A percentile compares a stretch with the other conserved stretches of the same genome.
phyloP scores from a whole-genome alignment of 1,140 invertebrate species.

The Drosophila ananassae region DNA sequence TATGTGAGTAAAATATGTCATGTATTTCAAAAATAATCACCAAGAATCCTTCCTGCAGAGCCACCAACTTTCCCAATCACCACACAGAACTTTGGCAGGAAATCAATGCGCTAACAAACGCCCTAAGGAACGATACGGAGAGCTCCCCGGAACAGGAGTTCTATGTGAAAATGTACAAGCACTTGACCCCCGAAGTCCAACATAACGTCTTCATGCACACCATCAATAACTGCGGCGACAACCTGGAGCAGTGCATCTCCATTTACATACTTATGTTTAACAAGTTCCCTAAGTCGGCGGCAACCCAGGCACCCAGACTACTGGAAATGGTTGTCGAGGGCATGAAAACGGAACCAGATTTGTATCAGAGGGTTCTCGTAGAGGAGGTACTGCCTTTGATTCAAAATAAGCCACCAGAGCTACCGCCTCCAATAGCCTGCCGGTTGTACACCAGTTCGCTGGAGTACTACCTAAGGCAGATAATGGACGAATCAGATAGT shows the following conservation, averaged over 20 bases:
- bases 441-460: slow-evolving; percentile 74
- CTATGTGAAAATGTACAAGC: slow-evolving; percentile 88
- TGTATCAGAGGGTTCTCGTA: slow-evolving; percentile 77
- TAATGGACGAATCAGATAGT: slow-evolving; percentile 87
- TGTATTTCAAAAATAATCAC: not conserved
- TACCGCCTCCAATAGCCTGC: slow-evolving; percentile 68
- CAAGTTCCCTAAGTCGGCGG: slow-evolving; percentile 91
- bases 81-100: slow-evolving; percentile 90
- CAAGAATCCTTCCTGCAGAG: slow-evolving; percentile 50
- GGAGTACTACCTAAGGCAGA: slow-evolving; percentile 78
- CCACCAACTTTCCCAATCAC: slow-evolving; percentile 84
- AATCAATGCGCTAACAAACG: slow-evolving; percentile 91
- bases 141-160: slow-evolving; percentile 84
- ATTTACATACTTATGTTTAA: slow-evolving; percentile 90
- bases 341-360: slow-evolving; percentile 68
- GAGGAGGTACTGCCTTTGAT: slow-evolving; percentile 81
- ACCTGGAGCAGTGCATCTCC: slow-evolving; percentile 93
- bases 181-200: slow-evolving; percentile 89
- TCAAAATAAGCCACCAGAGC: slow-evolving; percentile 75
- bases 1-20: slow-evolving; percentile 72
- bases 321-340: slow-evolving; percentile 79
- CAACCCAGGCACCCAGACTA: slow-evolving; percentile 87
- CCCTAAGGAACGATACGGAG: slow-evolving; percentile 87
- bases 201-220: slow-evolving; percentile 91
- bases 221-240: slow-evolving; percentile 93